phyloP scores from a whole-genome alignment of 2,888 invertebrate genomes.

The Gisinianus flammeolus region DNA sequence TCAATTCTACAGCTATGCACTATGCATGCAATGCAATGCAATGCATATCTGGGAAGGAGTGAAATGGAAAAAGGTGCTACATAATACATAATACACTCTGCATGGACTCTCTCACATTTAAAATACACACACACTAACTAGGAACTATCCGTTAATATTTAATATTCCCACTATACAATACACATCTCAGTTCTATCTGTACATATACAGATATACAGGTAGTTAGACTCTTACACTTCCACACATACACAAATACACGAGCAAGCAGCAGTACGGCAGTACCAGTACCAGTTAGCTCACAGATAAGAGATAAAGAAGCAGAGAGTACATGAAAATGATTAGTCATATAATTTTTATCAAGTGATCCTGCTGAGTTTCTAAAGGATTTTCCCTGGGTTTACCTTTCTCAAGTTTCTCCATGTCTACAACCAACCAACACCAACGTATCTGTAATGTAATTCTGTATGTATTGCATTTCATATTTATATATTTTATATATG shows the following conservation, averaged over 20 bases:
- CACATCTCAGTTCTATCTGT: too few relatives aligned
- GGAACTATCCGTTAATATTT: neutral
- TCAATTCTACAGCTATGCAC: too few relatives aligned
- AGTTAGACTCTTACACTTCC: too few relatives aligned
- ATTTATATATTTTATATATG: neutral
- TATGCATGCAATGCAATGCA: too few relatives aligned
- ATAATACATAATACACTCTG: neutral
- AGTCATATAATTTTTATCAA: slow-evolving; percentile 55
- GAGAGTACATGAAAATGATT: slow-evolving; percentile 51
- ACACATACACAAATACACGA: too few relatives aligned
- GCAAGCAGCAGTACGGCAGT: too few relatives aligned
- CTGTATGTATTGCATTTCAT: neutral
- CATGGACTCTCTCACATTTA: neutral
- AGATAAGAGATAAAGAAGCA: slow-evolving; percentile 41
- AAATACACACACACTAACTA: neutral
- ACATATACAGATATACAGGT: too few relatives aligned
- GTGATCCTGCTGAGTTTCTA: slow-evolving; percentile 50
- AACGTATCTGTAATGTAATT: neutral
- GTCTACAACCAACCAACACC: slow-evolving; percentile 3
- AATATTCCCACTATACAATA: slow-evolving; percentile 7
- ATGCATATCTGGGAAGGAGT: neutral
- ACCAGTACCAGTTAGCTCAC: slow-evolving; percentile 12
- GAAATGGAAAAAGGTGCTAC: too few relatives aligned
- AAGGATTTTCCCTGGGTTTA: slow-evolving; percentile 38
- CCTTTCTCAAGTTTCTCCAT: slow-evolving; percentile 13